phyloP scores from a whole-genome alignment of 2,888 invertebrate genomes.

The Eurois occulta region DNA sequence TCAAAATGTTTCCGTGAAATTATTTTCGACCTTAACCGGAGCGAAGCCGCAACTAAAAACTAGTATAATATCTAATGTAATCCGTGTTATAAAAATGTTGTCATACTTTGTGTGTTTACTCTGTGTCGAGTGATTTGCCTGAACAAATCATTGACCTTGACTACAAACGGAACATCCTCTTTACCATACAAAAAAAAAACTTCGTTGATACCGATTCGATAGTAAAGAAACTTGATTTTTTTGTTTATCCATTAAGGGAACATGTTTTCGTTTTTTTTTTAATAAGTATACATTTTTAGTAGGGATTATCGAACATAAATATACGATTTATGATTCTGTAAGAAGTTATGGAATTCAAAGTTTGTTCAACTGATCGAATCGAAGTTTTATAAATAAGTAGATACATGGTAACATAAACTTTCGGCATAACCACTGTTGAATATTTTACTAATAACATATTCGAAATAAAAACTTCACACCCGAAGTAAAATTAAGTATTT shows the following conservation, averaged over 20 bases:
- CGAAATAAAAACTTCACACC: not conserved
- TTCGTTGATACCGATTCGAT: slow-evolving; percentile 54
- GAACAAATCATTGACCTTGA: slow-evolving; percentile 69
- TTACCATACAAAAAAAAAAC: slow-evolving; percentile 54
- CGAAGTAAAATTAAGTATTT: not conserved
- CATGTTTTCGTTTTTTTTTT: slow-evolving; percentile 29
- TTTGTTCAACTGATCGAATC: slow-evolving; percentile 14
- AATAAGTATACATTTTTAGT: slow-evolving; percentile 16
- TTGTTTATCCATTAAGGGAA: slow-evolving; percentile 45
- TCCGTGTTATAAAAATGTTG: slow-evolving; percentile 59
- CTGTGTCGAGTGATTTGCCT: slow-evolving; percentile 66
- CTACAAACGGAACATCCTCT: slow-evolving; percentile 59
- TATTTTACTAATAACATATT: not conserved
- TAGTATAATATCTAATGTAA: slow-evolving; percentile 26
- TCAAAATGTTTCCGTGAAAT: not conserved
- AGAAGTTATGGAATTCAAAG: slow-evolving; percentile 5
- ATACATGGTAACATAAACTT: not conserved
- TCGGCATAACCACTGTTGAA: not conserved
- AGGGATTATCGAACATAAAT: slow-evolving; percentile 39
- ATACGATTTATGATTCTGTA: slow-evolving; percentile 16
- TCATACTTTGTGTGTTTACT: slow-evolving; percentile 58
- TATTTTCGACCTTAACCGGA: not conserved
- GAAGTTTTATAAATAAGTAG: not conserved
- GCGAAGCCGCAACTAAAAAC: not conserved
- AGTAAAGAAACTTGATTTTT: slow-evolving; percentile 43